Evolutionary conservation across 2,113 vertebrate genomes (phyloP).

Genomic region (Takifugu flavidus): DNA sequence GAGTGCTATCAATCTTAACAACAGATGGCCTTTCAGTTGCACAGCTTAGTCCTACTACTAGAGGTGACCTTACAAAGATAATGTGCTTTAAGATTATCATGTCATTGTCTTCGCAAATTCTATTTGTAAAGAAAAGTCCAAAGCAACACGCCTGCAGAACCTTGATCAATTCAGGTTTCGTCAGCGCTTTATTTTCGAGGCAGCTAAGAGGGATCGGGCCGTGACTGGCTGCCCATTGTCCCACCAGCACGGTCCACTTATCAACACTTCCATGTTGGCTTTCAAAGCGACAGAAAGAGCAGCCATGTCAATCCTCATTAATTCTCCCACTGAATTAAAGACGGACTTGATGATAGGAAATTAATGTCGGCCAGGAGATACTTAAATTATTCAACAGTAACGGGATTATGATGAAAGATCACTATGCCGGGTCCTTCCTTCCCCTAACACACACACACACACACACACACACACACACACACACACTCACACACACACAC

Average conservation of each 20-base stretch:
- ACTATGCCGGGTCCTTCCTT: conserved; percentile 42
- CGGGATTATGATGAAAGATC: conserved; percentile 73
- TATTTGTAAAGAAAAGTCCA: conserved; percentile 1
- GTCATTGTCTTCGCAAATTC: conserved; percentile 25
- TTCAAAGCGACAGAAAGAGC: conserved; percentile 65
- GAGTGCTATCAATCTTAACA: conserved; percentile 63
- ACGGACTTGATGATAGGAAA: conserved; percentile 70
- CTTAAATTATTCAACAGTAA: conserved; percentile 75
- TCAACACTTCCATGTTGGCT: conserved; percentile 61
- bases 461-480: too few relatives aligned
- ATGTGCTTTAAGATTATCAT: conserved; percentile 36
- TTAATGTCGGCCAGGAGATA: conserved; percentile 70
- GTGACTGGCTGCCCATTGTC: conserved; percentile 56
- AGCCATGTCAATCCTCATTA: conserved; percentile 70
- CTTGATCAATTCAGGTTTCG: conserved; percentile 36
- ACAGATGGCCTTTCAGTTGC: conserved; percentile 61
- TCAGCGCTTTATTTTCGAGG: conserved; percentile 24
- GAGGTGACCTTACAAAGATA: conserved; percentile 61
- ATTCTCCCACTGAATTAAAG: conserved; percentile 66
- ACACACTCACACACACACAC: too few relatives aligned
- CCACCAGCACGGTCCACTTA: conserved; percentile 47
- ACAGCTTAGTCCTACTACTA: conserved; percentile 42
- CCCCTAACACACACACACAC: conserved; percentile 11
- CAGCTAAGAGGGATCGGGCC: conserved; percentile 47
- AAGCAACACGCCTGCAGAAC: conserved; percentile 5